These are phyloP conservation scores for Eucriotettix oculatus DNA, from an alignment of 2,888 invertebrate species.

Conservation along the genomic window DNA sequence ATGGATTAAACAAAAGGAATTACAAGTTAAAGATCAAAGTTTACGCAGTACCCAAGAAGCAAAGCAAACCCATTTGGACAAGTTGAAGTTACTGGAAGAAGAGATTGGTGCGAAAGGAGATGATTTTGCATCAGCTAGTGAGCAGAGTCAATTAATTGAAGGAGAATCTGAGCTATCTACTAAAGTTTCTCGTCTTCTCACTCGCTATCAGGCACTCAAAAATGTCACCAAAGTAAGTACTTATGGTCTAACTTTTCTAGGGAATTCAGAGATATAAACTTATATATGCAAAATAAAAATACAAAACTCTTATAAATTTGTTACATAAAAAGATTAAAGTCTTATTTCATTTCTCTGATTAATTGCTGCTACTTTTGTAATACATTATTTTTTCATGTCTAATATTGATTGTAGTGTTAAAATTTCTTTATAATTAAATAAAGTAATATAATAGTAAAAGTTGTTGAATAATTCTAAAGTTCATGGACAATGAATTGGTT, in stretches of 20 bases:
- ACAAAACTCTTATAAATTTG: not conserved
- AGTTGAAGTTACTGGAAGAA: conserved; percentile 51
- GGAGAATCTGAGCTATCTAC: conserved; percentile 57
- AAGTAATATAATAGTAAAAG: too few relatives aligned
- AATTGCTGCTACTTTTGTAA: too few relatives aligned
- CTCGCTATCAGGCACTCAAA: conserved; percentile 65
- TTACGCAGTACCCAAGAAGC: conserved; percentile 70
- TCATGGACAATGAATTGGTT: not conserved
- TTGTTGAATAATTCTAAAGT: too few relatives aligned
- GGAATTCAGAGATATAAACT: not conserved
- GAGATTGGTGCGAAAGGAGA: conserved; percentile 50
- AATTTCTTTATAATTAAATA: too few relatives aligned
- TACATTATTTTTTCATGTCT: too few relatives aligned
- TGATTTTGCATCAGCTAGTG: conserved; percentile 48
- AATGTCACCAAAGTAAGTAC: conserved; percentile 46
- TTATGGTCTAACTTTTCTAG: not conserved
- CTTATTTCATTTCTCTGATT: too few relatives aligned
- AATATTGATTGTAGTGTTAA: too few relatives aligned
- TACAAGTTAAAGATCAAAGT: conserved; percentile 73
- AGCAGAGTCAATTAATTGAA: conserved; percentile 52
- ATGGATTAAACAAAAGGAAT: conserved; percentile 77
- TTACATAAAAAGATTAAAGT: too few relatives aligned
- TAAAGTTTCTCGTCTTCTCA: conserved; percentile 59
- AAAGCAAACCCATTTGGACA: conserved; percentile 61
- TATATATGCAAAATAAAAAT: not conserved